Evolutionary conservation across 2,888 invertebrate genomes (phyloP).

Genomic region (Andrena minutula): DNA sequence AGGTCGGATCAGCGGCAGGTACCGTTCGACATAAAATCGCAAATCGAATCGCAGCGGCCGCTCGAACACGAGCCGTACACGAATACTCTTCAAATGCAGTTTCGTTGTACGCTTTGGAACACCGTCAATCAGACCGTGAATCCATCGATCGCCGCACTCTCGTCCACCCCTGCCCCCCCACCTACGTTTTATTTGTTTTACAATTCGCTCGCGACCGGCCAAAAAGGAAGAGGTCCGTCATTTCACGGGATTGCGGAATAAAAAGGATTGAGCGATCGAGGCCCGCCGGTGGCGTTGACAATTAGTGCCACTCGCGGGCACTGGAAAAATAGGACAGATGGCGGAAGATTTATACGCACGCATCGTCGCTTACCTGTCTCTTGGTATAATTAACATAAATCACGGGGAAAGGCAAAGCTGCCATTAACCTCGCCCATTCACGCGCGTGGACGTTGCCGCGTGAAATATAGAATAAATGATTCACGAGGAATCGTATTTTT

Average conservation of each 20-base stretch:
- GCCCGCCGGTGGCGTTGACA: slow-evolving; percentile 24
- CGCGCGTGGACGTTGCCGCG: slow-evolving; percentile 4
- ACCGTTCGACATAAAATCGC: slow-evolving; percentile 31
- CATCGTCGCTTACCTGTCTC: slow-evolving; percentile 16
- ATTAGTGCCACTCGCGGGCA: slow-evolving; percentile 20
- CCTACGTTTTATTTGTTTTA: slow-evolving; percentile 12
- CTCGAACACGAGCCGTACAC: slow-evolving; percentile 38
- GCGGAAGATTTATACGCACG: slow-evolving; percentile 31
- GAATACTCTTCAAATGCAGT: slow-evolving; percentile 55
- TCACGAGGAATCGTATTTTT: slow-evolving; percentile 13
- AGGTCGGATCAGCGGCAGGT: slow-evolving; percentile 16
- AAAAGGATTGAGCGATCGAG: slow-evolving; percentile 31
- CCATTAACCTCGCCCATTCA: slow-evolving; percentile 28
- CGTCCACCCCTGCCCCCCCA: not conserved
- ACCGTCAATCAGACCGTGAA: slow-evolving; percentile 61
- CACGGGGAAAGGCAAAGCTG: slow-evolving; percentile 24
- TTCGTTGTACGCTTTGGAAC: slow-evolving; percentile 60
- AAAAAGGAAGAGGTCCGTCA: slow-evolving; percentile 52
- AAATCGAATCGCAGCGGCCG: slow-evolving; percentile 31
- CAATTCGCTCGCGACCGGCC: slow-evolving; percentile 30
- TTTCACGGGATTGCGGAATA: slow-evolving; percentile 37
- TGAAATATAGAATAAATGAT: slow-evolving; percentile 42
- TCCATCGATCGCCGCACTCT: slow-evolving; percentile 30
- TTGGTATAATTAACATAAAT: slow-evolving; percentile 58
- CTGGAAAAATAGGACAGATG: slow-evolving; percentile 45